Evolutionary conservation across 2,888 invertebrate genomes (phyloP), one percentile per base, ranked within the genome.

Genomic region (Alloplasta piceator): DNA sequence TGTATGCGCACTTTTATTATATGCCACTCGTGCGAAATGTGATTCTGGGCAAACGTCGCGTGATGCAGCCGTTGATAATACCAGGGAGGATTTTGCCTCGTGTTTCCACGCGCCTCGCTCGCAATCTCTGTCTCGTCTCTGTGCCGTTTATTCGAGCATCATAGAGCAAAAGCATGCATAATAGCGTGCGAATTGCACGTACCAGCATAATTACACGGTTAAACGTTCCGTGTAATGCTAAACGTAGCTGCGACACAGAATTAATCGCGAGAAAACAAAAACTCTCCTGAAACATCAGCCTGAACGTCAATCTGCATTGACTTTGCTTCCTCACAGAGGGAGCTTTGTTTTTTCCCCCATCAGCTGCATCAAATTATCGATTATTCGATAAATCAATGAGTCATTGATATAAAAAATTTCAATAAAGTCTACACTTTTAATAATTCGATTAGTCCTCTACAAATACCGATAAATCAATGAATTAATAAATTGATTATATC

Each of bases 41-140:
- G 85, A 87, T 73, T 84, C 85, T 72, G 61, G 12, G 70, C 5
- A n/a, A 61, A 46, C 78, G 81, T 86, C 82, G 83, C 74, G 70
- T 76, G 85, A 86, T 86, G 74, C 71, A 14, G 61, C 61, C 16
- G 39, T 12, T 12, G 61, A 6, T 16, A 41, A 46, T 46, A n/a
- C 48, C 10, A 39, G 52, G 74, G 56, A 70, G 39, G 12, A 80
- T 72, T 71, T 71, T 41, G 10, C 36, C 58, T 14, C 71, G 39
- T 39, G 66, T 72, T 14, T 16, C 66, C 43, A 64, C 48, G 76
- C 71, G 70, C 66, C 58, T 60, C 39, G 41, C 55, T 43, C 41
- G 26, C 48, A 26, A 26, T 16, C 39, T 71, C 36, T n/a, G 26
- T 70, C 41, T 61, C 64, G 26, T 66, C 64, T 75, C 78, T 41